phyloP scores from a whole-genome alignment of 2,113 vertebrate genomes.

The Ceyx cyanopectus region DNA sequence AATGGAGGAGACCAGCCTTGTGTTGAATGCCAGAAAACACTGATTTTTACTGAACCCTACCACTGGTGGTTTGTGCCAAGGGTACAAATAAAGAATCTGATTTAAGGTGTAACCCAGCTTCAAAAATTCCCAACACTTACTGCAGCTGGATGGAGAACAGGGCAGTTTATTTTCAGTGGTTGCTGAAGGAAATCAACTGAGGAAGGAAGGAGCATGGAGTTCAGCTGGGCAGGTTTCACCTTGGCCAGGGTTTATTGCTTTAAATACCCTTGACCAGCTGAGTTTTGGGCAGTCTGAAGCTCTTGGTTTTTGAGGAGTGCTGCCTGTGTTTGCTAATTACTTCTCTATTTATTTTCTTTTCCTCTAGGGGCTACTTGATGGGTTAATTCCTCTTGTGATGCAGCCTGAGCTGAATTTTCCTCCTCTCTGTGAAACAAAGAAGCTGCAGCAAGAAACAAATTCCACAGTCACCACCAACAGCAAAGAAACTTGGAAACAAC shows the following conservation, averaged over 20 bases:
- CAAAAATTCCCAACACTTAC: neutral
- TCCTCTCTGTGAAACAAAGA: conserved; percentile 43
- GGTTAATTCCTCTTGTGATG: conserved; percentile 77
- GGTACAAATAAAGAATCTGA: neutral
- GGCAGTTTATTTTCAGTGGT: neutral
- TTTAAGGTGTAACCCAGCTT: neutral
- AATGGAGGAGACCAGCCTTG: neutral
- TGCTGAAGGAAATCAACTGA: neutral
- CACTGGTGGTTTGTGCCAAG: neutral
- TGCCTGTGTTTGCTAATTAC: neutral
- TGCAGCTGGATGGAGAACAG: neutral
- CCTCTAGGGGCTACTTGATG: conserved; percentile 93
- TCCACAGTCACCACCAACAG: neutral
- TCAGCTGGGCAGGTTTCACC: neutral
- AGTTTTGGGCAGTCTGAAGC: neutral
- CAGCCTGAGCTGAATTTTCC: conserved; percentile 22
- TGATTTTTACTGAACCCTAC: neutral
- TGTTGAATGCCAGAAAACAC: neutral
- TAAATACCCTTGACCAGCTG: neutral
- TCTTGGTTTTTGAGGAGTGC: neutral
- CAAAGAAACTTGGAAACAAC: neutral
- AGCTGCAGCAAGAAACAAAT: conserved; percentile 6
- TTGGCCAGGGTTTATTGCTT: neutral
- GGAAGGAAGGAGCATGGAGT: neutral
- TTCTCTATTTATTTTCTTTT: conserved; percentile 3